Base-by-base conservation (phyloP, 1,140 invertebrate genomes). In the Halotydeus destructor region DNA sequence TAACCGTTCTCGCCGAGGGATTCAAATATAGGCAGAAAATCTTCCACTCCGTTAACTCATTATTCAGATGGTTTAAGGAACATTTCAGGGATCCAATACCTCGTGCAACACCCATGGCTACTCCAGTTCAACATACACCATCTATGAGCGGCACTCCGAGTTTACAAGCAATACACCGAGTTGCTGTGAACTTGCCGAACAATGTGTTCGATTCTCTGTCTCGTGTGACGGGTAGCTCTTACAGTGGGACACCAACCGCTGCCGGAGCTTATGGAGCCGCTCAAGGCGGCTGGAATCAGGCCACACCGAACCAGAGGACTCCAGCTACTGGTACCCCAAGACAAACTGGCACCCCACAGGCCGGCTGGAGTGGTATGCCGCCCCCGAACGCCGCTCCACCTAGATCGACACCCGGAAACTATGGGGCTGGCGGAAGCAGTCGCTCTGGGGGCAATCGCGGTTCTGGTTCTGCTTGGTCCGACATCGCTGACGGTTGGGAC, bases 1-100 rank as follows among this genome's bases (percentile, higher is more conserved):
- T 97, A 0, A 79, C 82, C 0, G 74, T 96, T 0, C 77, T 75
- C 5, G 78, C 85, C 0, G 83, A 96, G 46, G 94, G 93, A 12
- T 85, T 89, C 54, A 70, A 76, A 36, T 98, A 89, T 58, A 66
- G 93, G 24, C 70, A 76, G 39, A 76, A 86, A 56, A 73, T 77
- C 52, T 96, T 97, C 59, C 74, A 78, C 41, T 75, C 77, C 1
- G 62, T 97, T 0, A 75, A 72, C 41, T 70, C 74, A 2, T 56
- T 97, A 6, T 71, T 99, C 49, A 72, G 78, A 38, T 99, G 89
- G 88, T 99, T 97, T 59, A 98, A 98, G 57, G 82, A 89, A 59
- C 86, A 98, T 56, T 97, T 89, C 65, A 64, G 82, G 37, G 85
- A 94, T 54, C 78, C 84, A 0, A 35, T 35, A 35, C 33, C 8